These are phyloP conservation scores for Pheosia tremula DNA, from an alignment of 2,888 invertebrate species.

Conservation along the genomic window DNA sequence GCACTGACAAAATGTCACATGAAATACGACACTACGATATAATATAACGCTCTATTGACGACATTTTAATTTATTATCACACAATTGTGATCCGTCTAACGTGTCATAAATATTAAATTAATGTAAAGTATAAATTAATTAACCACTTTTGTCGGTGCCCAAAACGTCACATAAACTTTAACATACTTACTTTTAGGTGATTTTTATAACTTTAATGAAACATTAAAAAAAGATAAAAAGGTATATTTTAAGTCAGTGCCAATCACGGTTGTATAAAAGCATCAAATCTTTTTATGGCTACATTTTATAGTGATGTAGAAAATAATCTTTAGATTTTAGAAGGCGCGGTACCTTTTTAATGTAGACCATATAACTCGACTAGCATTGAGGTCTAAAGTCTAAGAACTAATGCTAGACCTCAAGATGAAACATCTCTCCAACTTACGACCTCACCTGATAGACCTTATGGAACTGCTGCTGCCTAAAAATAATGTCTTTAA, in stretches of 20 bases:
- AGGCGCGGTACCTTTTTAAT: not conserved
- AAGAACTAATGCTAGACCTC: too few relatives aligned
- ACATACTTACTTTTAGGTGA: slow-evolving; percentile 15
- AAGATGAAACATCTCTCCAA: too few relatives aligned
- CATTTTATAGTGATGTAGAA: not conserved
- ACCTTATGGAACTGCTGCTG: slow-evolving; percentile 19
- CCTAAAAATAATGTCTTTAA: slow-evolving; percentile 51
- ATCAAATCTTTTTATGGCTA: slow-evolving; percentile 21
- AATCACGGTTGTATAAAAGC: slow-evolving; percentile 23
- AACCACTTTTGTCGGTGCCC: slow-evolving; percentile 18
- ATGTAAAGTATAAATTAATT: slow-evolving; percentile 26
- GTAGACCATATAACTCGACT: too few relatives aligned
- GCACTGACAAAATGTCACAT: not conserved
- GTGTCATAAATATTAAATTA: slow-evolving; percentile 12
- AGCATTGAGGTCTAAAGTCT: too few relatives aligned
- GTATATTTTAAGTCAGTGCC: slow-evolving; percentile 25
- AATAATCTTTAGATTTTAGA: not conserved
- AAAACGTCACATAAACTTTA: slow-evolving; percentile 13
- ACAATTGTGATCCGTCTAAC: slow-evolving; percentile 21
- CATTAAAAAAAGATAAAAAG: slow-evolving; percentile 34
- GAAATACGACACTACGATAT: slow-evolving; percentile 32
- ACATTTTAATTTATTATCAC: slow-evolving; percentile 11
- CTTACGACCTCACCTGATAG: too few relatives aligned
- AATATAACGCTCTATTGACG: slow-evolving; percentile 30
- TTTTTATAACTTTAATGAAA: slow-evolving; percentile 26